Percentiles rank a stretch among this genome's conserved stretches.
Conservation (phyloP, 2,888 invertebrate species). For the Antitype chi region DNA sequence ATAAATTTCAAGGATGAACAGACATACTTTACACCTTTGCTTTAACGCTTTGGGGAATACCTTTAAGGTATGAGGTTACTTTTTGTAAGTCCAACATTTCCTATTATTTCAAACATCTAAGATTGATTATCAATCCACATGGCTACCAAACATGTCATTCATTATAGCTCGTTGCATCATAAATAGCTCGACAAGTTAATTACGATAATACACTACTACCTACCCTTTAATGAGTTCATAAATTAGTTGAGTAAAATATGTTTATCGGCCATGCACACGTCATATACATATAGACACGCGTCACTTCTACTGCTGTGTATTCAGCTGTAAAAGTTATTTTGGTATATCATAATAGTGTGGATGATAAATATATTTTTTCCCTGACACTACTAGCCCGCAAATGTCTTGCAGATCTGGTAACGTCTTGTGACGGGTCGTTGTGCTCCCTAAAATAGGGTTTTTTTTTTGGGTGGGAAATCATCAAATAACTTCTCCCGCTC, state of each 20-base stretch:
- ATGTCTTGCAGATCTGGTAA: too few relatives aligned
- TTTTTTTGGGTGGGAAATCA: too few relatives aligned
- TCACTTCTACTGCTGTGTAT: too few relatives aligned
- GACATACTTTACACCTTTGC: too few relatives aligned
- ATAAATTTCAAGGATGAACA: background rate
- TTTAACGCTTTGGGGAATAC: background rate
- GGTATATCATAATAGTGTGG: background rate
- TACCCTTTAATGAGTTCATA: constrained; percentile 16
- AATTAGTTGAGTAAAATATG: background rate
- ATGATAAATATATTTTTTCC: background rate
- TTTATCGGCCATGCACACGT: background rate
- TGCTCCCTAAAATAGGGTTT: too few relatives aligned
- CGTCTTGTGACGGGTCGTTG: too few relatives aligned
- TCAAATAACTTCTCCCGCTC: too few relatives aligned
- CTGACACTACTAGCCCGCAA: background rate
- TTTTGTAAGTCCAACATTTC: background rate
- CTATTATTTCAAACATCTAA: background rate
- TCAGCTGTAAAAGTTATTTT: background rate
- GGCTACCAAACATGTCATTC: background rate
- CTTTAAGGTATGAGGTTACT: background rate
- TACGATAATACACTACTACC: constrained; percentile 5
- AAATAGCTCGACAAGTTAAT: background rate
- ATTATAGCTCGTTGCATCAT: constrained; percentile 20
- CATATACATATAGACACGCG: background rate
- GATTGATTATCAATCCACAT: background rate